Evolutionary conservation across 2,797 vertebrate genomes (phyloP).

Genomic region (Gymnocypris eckloni): DNA sequence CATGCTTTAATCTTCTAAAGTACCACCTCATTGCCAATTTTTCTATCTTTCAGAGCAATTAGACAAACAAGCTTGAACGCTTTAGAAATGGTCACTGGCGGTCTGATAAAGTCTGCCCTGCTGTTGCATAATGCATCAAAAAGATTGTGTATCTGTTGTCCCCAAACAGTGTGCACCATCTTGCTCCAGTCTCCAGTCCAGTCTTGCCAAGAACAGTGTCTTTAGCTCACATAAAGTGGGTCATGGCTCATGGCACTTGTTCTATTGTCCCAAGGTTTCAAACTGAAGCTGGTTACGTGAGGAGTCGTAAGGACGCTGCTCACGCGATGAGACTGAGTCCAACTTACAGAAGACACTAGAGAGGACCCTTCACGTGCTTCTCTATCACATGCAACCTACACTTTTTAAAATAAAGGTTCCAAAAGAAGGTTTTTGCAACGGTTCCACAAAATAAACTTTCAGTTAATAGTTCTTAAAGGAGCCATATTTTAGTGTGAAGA

Average conservation of each 20-base stretch:
- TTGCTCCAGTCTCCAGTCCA: constrained; percentile 49
- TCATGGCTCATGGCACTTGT: constrained; percentile 53
- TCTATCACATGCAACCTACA: neutral
- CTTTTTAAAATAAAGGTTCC: neutral
- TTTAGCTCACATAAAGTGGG: constrained; percentile 59
- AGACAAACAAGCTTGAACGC: constrained; percentile 35
- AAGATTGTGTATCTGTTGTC: constrained; percentile 56
- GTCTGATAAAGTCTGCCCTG: constrained; percentile 36
- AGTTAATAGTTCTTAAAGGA: neutral
- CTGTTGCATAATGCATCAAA: constrained; percentile 58
- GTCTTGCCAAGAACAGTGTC: constrained; percentile 52
- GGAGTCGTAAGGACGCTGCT: constrained; percentile 1
- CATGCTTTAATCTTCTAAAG: constrained; percentile 37
- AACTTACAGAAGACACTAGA: constrained; percentile 11
- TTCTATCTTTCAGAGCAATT: constrained; percentile 34
- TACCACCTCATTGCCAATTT: constrained; percentile 33
- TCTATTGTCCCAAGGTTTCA: constrained; percentile 57
- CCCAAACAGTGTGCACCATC: constrained; percentile 27
- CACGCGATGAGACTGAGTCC: constrained; percentile 42
- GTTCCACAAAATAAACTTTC: neutral
- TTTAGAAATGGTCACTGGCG: constrained; percentile 25
- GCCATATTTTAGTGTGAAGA: neutral
- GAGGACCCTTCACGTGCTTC: neutral
- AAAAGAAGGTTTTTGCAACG: neutral
- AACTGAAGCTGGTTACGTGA: constrained; percentile 42